Evolutionary conservation across 1,140 invertebrate species (phyloP).

Genomic region (Drosophila lacertosa): DNA sequence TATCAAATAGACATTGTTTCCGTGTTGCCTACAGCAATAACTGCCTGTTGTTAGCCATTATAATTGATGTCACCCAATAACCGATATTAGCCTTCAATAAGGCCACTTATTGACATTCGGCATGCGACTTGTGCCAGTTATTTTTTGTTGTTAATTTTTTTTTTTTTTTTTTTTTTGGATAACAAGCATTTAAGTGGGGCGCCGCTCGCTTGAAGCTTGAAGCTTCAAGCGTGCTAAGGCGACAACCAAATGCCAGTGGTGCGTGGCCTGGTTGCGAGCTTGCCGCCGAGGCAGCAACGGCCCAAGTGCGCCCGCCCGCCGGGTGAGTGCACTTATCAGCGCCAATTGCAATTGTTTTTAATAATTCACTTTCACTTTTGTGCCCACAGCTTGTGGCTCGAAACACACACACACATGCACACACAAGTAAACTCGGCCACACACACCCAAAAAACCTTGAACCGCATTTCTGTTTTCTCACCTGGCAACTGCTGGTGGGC

Average conservation of each 20-base stretch:
- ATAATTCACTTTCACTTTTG: constrained; percentile 73
- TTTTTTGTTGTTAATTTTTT: not conserved
- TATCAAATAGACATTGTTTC: too few relatives aligned
- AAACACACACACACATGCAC: constrained; percentile 1
- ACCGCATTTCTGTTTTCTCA: constrained; percentile 38
- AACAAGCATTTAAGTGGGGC: constrained; percentile 24
- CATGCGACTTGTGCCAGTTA: constrained; percentile 25
- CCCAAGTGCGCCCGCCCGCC: not conserved
- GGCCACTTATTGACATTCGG: constrained; percentile 6
- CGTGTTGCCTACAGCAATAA: not conserved
- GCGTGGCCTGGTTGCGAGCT: constrained; percentile 9
- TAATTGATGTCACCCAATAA: constrained; percentile 13
- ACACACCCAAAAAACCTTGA: constrained; percentile 60
- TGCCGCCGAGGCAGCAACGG: too few relatives aligned
- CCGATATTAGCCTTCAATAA: constrained; percentile 4
- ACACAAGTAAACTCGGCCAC: constrained; percentile 1
- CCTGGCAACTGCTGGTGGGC: constrained; percentile 20
- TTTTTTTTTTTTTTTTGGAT: constrained; percentile 5
- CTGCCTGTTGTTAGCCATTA: not conserved
- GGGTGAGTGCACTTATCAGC: constrained; percentile 53
- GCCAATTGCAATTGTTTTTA: constrained; percentile 73
- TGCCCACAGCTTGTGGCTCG: constrained; percentile 20
- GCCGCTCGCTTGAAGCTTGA: not conserved
- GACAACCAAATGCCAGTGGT: constrained; percentile 30
- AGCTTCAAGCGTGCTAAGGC: not conserved